Conservation (phyloP, 2,797 vertebrate species). For the Huso huso region DNA sequence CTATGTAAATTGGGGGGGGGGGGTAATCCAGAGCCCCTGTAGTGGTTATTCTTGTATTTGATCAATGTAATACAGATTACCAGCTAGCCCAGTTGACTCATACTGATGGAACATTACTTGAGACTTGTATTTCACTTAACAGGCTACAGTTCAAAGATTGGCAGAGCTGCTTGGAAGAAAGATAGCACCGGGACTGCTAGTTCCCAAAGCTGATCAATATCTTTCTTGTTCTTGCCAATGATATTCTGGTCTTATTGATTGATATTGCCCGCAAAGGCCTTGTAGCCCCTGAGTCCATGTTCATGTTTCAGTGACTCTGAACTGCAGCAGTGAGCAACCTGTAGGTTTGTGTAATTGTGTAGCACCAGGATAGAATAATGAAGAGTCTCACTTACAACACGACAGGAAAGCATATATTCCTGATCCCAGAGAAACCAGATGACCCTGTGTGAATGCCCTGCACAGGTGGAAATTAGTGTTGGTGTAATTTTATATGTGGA, state of each 20-base stretch:
- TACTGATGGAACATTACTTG: conserved; percentile 42
- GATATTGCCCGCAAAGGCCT: not conserved
- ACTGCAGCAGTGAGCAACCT: not conserved
- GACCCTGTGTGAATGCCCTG: too few species aligned
- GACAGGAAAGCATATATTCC: too few species aligned
- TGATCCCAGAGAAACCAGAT: too few species aligned
- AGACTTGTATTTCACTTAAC: not conserved
- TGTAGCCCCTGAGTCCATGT: not conserved
- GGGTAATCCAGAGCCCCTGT: conserved; percentile 54
- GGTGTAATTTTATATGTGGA: too few species aligned
- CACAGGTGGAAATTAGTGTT: too few species aligned
- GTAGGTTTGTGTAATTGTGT: not conserved
- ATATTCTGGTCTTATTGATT: conserved; percentile 27
- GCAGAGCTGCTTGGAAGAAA: not conserved
- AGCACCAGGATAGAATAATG: too few species aligned
- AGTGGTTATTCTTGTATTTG: conserved; percentile 53
- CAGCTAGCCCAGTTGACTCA: conserved; percentile 36
- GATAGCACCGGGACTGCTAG: conserved; percentile 9
- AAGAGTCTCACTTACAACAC: too few species aligned
- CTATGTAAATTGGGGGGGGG: conserved; percentile 28
- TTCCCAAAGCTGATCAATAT: conserved; percentile 22
- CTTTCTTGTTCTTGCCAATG: conserved; percentile 19
- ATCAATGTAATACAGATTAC: conserved; percentile 62
- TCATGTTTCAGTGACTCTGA: not conserved
- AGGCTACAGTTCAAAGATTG: not conserved